Percentiles rank a stretch among this genome's conserved stretches.
Evolutionary conservation across 2,888 invertebrate species (phyloP).

Genomic region (Parnassius apollo): DNA sequence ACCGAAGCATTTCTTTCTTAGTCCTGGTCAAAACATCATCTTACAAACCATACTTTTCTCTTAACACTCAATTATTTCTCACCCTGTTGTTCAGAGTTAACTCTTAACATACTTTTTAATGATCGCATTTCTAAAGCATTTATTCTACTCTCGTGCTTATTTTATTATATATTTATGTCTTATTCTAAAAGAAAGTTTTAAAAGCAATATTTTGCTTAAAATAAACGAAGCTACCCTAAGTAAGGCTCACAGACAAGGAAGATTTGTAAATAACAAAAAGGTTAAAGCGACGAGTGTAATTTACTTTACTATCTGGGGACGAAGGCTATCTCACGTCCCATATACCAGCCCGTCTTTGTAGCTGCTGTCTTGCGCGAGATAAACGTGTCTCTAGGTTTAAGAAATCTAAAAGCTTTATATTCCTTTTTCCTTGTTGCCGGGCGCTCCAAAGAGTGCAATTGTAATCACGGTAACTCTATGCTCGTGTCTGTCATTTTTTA

Average conservation of each 20-base stretch:
- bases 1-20: too few relatives aligned
- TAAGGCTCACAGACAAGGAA: not conserved
- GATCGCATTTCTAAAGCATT: too few relatives aligned
- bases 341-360: conserved; percentile 13
- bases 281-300: not conserved
- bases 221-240: not conserved
- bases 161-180: not conserved
- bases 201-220: not conserved
- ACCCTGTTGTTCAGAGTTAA: too few relatives aligned
- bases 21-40: too few relatives aligned
- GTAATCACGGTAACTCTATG: not conserved
- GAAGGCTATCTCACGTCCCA: conserved; percentile 9
- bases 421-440: conserved; percentile 6
- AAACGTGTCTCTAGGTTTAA: conserved; percentile 13
- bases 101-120: too few relatives aligned
- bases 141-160: too few relatives aligned
- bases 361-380: conserved; percentile 7
- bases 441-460: not conserved
- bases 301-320: conserved; percentile 9
- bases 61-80: too few relatives aligned
- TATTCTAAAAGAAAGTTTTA: not conserved
- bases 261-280: conserved; percentile 2
- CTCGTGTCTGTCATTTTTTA: too few relatives aligned
- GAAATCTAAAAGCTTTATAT: conserved; percentile 8
- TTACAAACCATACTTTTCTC: too few relatives aligned